Base-by-base conservation (phyloP, 2,113 vertebrate genomes). In the Xiphorhynchus elegans region DNA sequence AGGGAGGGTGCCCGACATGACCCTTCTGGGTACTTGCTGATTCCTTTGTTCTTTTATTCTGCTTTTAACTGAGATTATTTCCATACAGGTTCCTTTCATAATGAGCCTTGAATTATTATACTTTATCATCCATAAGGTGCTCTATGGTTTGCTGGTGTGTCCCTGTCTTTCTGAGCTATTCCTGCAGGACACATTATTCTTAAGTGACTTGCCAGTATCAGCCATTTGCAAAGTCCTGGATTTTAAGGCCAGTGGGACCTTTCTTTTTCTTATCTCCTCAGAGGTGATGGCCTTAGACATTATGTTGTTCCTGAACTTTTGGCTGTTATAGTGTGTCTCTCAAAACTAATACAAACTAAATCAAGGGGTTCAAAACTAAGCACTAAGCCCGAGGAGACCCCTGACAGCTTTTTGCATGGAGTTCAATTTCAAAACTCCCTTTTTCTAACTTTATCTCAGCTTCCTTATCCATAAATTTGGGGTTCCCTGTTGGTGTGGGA, bases 11-110 rank as follows among this genome's bases (percentile, higher is more conserved):
- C 76, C 95, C 95, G 94, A 62, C 84, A 58, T 92, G 89, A 96
- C 95, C 92, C 79, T 87, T 91, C 80, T 80, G 85, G 82, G 66
- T 91, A 81, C 79, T 95, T 75, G 58, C 87, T 90, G 84, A 95
- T 95, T 96, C 84, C 28, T 95, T 93, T 84, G 64, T 94, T 96
- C 94, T 93, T 90, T 94, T 80, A 73, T 75, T 89, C 96, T 67
- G 62, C 60, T 92, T 93, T 92, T 96, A 89, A 87, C 86, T 21
- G 64, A 87, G 81, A 84, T 80, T 76, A 96, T 95, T 95, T 90
- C 87, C 77, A 86, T 87, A 50, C 81, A 87, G 80, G 75, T 93
- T 93, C 87, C 78, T 69, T 95, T 88, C 76, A 87, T 89, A 96
- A 96, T 35, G 76, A 95, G 49, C 44, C 66, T 73, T 92, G 85